These are phyloP conservation scores for Unio delphinus DNA, from an alignment of 2,888 invertebrate species.

Conservation along the genomic window DNA sequence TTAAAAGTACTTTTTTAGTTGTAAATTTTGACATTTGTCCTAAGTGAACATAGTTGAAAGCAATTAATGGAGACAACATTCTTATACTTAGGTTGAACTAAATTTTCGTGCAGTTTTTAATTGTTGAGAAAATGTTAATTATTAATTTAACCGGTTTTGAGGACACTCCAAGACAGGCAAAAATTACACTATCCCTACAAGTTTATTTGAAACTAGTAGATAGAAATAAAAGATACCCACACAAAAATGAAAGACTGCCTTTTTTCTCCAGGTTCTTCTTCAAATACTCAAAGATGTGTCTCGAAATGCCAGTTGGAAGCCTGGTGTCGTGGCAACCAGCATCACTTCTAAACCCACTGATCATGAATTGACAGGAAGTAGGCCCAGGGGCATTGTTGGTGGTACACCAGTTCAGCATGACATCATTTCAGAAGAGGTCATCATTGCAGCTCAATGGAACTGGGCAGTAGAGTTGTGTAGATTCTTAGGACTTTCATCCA, in stretches of 20 bases:
- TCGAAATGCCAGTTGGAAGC: constrained; percentile 58
- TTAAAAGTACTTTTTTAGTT: too few species aligned
- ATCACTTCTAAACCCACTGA: constrained; percentile 28
- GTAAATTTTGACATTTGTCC: too few species aligned
- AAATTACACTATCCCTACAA: too few species aligned
- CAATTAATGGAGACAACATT: too few species aligned
- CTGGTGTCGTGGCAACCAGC: constrained; percentile 47
- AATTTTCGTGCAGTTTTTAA: too few species aligned
- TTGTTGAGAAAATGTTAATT: too few species aligned
- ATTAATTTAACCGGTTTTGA: background rate
- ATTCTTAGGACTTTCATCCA: constrained; percentile 8
- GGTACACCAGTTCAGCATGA: constrained; percentile 46
- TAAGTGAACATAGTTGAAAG: too few species aligned
- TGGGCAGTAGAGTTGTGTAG: background rate
- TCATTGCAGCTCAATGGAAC: constrained; percentile 11
- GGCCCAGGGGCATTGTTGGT: constrained; percentile 14
- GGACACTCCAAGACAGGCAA: too few species aligned
- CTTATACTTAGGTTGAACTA: too few species aligned
- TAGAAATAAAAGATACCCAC: too few species aligned
- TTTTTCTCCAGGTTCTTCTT: constrained; percentile 37
- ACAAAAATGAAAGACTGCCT: background rate
- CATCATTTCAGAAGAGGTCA: constrained; percentile 46
- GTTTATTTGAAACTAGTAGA: too few species aligned
- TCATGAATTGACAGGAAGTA: constrained; percentile 13
- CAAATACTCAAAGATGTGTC: constrained; percentile 54